A percentile compares a stretch with the other conserved stretches of the same genome.
phyloP scores from a whole-genome alignment of 2,888 invertebrate species.

The Machimus rusticus region DNA sequence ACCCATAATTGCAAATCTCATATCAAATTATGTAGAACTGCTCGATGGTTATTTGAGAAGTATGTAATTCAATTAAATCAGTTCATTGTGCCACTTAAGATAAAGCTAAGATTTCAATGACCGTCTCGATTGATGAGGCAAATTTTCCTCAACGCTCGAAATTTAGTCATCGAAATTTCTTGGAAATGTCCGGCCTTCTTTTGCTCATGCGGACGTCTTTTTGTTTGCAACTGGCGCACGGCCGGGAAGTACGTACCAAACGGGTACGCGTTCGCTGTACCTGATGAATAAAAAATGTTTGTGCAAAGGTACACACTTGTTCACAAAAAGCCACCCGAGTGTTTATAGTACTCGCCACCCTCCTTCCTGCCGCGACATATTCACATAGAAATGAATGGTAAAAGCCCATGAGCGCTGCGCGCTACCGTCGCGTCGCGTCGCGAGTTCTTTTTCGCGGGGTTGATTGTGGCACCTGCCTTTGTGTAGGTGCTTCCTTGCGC shows the following conservation, averaged over 20 bases:
- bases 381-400: background rate
- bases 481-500: conserved; percentile 29
- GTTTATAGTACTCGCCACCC: background rate
- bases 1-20: background rate
- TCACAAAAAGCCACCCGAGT: background rate
- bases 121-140: background rate
- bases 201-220: background rate
- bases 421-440: background rate
- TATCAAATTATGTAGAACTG: background rate
- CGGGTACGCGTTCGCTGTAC: background rate
- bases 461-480: background rate
- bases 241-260: background rate
- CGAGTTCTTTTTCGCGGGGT: background rate
- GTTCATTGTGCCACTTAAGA: background rate
- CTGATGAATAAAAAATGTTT: background rate
- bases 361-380: background rate
- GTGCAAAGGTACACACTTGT: background rate
- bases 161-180: conserved; percentile 35
- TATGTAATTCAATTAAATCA: background rate
- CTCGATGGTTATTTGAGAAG: background rate
- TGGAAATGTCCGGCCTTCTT: conserved; percentile 12
- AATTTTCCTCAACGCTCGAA: background rate
- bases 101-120: background rate
- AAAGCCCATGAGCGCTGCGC: background rate
- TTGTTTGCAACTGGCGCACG: background rate